These are phyloP conservation scores for Apamea epomidion DNA, from an alignment of 2,888 invertebrate species.

Conservation along the genomic window DNA sequence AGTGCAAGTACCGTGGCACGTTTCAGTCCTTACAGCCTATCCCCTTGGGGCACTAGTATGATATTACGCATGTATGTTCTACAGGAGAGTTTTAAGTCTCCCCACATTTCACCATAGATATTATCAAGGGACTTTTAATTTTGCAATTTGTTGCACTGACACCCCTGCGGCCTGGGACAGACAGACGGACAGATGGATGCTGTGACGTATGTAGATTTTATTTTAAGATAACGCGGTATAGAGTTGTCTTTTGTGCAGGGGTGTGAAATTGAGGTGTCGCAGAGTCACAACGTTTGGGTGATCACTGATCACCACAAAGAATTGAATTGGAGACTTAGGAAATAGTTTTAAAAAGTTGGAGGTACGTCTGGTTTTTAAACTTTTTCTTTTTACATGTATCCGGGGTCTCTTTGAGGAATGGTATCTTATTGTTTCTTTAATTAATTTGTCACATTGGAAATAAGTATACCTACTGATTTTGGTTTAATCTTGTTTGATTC, in stretches of 20 bases:
- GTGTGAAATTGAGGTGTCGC: conserved; percentile 60
- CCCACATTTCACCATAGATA: conserved; percentile 68
- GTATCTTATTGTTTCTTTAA: background rate
- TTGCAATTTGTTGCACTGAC: conserved; percentile 84
- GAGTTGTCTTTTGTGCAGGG: conserved; percentile 65
- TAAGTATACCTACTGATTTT: background rate
- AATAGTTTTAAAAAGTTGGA: background rate
- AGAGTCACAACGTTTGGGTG: conserved; percentile 17
- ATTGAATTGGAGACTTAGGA: background rate
- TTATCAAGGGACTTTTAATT: conserved; percentile 87
- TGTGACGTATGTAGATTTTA: conserved; percentile 80
- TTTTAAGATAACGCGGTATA: conserved; percentile 76
- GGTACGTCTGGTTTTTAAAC: background rate
- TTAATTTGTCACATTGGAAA: background rate
- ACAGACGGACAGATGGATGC: conserved; percentile 77
- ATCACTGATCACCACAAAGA: conserved; percentile 20
- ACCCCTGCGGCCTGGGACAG: conserved; percentile 67
- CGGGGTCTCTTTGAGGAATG: background rate
- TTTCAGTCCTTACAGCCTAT: background rate
- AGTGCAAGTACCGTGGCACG: background rate
- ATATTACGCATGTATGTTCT: conserved; percentile 46
- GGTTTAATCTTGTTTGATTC: background rate
- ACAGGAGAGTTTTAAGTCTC: conserved; percentile 37
- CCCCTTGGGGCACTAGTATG: conserved; percentile 32
- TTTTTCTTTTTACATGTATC: background rate